Evolutionary conservation across 1,140 invertebrate species (phyloP), one percentile per base, ranked within the genome.

Genomic region (Hormaphis cornu): DNA sequence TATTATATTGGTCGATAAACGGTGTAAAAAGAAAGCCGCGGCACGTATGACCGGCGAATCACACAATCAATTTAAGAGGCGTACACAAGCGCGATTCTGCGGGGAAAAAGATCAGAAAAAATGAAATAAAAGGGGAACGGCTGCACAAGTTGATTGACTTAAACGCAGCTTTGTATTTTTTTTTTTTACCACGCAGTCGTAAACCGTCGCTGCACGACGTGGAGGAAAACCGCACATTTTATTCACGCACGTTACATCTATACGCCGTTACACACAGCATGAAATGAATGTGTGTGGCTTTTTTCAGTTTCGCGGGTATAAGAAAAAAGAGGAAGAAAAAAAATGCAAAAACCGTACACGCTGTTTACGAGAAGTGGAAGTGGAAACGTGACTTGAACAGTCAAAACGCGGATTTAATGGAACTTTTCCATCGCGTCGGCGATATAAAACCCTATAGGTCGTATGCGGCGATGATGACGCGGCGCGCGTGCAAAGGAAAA

Each of bases 331-430:
- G 30, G 9, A 9, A 33, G 30, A 4, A 9, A 58, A 56, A 37
- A 58, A 58, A 58, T 58, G 33, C 54, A 58, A 40, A n/a, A 58
- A 40, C 33, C 54, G 54, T 40, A 58, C n/a, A n/a, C n/a, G n/a
- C 33, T 40, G 7, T 37, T 58, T 58, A 40, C 12, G 35, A 24
- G 35, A 12, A 6, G 40, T n/a, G 16, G 22, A 40, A 16, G 14
- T 24, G 54, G 54, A 58, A 58, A 58, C 54, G 54, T 58, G 54
- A 58, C 54, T 58, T 58, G 54, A 58, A 58, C 54, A 58, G 54
- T 58, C 54, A 58, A 58, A 35, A 58, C 35, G n/a, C n/a, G 54
- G 54, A 58, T 58, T 58, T 58, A 58, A 58, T 58, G 54, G 54
- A 58, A 58, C 54, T 58, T 58, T 58, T 58, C 54, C 54, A 58